Evolutionary conservation across 2,888 invertebrate species (phyloP).

Genomic region (Pyrocoelia pectoralis): DNA sequence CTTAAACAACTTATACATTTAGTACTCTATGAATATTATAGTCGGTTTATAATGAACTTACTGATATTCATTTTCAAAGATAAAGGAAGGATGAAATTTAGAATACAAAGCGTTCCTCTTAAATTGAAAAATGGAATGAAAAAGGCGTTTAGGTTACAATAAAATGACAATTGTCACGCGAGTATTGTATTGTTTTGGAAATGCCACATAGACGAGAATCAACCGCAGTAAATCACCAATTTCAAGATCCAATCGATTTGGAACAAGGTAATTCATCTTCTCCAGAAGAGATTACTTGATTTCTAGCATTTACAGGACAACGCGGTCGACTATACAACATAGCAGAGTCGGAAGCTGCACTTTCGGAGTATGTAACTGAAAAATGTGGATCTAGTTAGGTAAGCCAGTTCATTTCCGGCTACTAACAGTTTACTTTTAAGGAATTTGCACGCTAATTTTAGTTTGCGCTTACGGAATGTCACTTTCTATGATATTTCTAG

Average conservation of each 20-base stretch:
- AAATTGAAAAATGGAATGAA: not conserved
- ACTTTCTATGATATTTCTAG: not conserved
- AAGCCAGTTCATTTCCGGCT: not conserved
- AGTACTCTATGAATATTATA: slow-evolving; percentile 50
- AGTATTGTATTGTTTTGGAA: not conserved
- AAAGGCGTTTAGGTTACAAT: not conserved
- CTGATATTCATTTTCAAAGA: slow-evolving; percentile 20
- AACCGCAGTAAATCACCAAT: not conserved
- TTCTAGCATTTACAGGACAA: too few relatives aligned
- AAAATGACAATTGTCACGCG: not conserved
- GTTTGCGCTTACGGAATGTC: not conserved
- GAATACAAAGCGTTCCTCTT: not conserved
- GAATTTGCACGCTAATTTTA: not conserved
- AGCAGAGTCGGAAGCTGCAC: not conserved
- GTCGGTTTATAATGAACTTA: slow-evolving; percentile 44
- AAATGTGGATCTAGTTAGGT: not conserved
- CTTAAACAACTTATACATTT: slow-evolving; percentile 51
- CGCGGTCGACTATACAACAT: not conserved
- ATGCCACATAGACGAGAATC: not conserved
- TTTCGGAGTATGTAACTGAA: not conserved
- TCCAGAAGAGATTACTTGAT: too few relatives aligned
- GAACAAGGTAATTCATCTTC: not conserved
- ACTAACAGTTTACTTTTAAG: not conserved
- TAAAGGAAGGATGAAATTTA: not conserved
- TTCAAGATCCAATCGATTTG: not conserved